Evolutionary conservation across 2,797 vertebrate species (phyloP).

Genomic region (Tapera naevia): DNA sequence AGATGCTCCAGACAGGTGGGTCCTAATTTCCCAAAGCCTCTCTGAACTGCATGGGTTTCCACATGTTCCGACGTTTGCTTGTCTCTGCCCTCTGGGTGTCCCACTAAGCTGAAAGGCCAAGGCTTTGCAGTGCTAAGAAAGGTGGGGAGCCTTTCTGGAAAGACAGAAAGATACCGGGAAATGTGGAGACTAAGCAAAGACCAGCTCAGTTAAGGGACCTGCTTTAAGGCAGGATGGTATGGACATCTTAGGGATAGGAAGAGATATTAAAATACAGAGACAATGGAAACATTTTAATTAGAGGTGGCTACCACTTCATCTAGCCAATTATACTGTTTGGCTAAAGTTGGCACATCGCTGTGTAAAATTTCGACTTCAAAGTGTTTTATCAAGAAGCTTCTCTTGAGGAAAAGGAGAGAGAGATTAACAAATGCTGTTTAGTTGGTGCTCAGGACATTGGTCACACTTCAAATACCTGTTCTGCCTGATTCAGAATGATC

Average conservation of each 20-base stretch:
- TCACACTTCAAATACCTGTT: slow-evolving; percentile 16
- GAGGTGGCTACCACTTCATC: neutral
- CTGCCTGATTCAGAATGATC: slow-evolving; percentile 19
- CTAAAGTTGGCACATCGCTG: neutral
- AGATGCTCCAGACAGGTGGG: neutral
- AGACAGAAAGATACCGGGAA: neutral
- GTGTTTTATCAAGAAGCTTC: neutral
- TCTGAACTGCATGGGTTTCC: neutral
- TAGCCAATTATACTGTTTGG: neutral
- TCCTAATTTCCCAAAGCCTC: neutral
- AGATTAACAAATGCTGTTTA: neutral
- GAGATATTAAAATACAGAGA: neutral
- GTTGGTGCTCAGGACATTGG: slow-evolving; percentile 5
- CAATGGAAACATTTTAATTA: neutral
- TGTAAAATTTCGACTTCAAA: neutral
- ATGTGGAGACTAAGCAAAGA: neutral
- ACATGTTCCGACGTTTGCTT: fast-evolving
- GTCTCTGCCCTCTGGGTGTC: neutral
- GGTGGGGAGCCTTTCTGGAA: neutral
- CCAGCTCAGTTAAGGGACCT: neutral
- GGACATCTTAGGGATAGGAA: neutral
- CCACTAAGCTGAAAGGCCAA: neutral
- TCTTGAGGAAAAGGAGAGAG: neutral
- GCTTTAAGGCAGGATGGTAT: neutral
- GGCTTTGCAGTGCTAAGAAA: neutral